Evolutionary conservation across 2,888 invertebrate species (phyloP).

Genomic region (Drosophila mimetica): DNA sequence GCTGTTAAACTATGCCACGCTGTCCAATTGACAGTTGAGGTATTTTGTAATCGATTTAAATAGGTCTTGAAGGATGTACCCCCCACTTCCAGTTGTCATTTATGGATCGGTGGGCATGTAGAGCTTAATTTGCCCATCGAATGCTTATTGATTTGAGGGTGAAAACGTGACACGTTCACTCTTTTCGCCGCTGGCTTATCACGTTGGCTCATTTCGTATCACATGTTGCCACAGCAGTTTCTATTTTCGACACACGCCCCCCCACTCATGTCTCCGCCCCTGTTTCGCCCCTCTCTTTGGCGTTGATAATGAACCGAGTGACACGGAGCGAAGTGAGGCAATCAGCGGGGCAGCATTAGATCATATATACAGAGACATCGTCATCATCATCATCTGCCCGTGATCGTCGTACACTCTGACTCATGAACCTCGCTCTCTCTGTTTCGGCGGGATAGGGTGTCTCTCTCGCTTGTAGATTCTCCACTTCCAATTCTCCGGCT

Average conservation of each 20-base stretch:
- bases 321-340: slow-evolving; percentile 55
- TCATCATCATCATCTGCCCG: slow-evolving; percentile 23
- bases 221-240: slow-evolving; percentile 57
- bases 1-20: neutral
- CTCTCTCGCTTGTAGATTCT: slow-evolving; percentile 4
- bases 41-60: neutral
- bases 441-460: slow-evolving; percentile 10
- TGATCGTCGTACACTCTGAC: slow-evolving; percentile 62
- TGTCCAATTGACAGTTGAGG: neutral
- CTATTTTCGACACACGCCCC: slow-evolving; percentile 64
- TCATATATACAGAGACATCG: slow-evolving; percentile 53
- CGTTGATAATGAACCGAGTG: slow-evolving; percentile 55
- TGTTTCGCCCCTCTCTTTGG: slow-evolving; percentile 2
- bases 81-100: neutral
- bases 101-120: slow-evolving; percentile 1
- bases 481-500: slow-evolving; percentile 22
- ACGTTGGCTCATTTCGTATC: slow-evolving; percentile 42
- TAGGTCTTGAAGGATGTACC: no score
- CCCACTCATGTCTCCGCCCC: slow-evolving; percentile 7
- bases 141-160: slow-evolving; percentile 9
- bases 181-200: slow-evolving; percentile 34
- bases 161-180: slow-evolving; percentile 64
- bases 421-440: slow-evolving; percentile 48
- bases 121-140: slow-evolving; percentile 26
- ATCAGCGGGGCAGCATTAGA: slow-evolving; percentile 64